Base-by-base conservation (phyloP, 2,888 invertebrate genomes). In the Scaptomyza polygonia region DNA sequence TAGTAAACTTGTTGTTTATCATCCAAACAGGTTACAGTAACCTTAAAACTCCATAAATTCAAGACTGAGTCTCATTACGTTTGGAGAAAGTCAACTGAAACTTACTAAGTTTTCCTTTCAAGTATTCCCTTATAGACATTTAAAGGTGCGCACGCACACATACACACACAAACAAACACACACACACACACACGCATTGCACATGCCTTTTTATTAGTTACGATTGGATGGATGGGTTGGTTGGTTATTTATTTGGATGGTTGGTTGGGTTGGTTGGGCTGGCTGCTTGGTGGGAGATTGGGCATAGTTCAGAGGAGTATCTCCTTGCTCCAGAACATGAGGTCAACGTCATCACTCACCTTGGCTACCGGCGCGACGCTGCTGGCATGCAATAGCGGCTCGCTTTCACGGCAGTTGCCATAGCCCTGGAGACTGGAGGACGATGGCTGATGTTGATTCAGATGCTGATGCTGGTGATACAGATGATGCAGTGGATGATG, bases 311-410 rank as follows among this genome's bases (percentile, higher is more conserved):
- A 84, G 27, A 88, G 88, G n/a, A 87, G 79, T 64, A 88, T 88
- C 75, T 88, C 88, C 69, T 86, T 88, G 77, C 76, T 84, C 79
- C 84, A 82, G 70, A 80, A 73, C 75, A 80, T 76, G 67, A 81
- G 73, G 67, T 82, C 82, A 64, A 74, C 76, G 57, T 81, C 84
- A 70, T 76, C 83, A 89, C 91, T 91, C 90, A 91, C 91, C 90
- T 92, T 91, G 78, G 91, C 91, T 77, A 91, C 88, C 77, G 91
- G 91, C 71, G 91, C 90, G 63, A 77, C 66, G 79, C 85, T 85
- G 85, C 79, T 82, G 85, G 91, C 89, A 88, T 92, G 91, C 87
- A 92, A 89, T 63, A 92, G 86, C 72, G 92, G 92, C 86, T 92
- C 92, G 84, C 91, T 91, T 75, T 92, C 92, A 67, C 90, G 89